A percentile compares a stretch with the other conserved stretches of the same genome.
phyloP scores from a whole-genome alignment of 2,113 vertebrate species.

The Dasyurus viverrinus region DNA sequence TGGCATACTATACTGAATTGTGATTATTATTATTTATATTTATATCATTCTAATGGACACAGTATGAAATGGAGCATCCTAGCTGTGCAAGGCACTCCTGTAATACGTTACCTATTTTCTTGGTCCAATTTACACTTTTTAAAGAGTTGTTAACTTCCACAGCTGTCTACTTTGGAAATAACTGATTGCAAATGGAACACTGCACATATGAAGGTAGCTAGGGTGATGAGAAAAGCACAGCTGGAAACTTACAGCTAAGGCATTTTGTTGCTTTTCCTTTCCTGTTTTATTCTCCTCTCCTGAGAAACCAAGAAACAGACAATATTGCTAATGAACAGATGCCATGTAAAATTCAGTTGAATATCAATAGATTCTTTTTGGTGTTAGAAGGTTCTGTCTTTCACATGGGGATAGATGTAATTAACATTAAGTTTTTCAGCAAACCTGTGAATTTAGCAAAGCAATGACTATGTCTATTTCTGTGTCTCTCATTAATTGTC shows the following conservation, averaged over 20 bases:
- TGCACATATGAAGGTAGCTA: background rate
- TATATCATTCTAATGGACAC: background rate
- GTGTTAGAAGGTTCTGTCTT: constrained; percentile 27
- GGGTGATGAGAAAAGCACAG: constrained; percentile 35
- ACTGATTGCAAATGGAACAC: constrained; percentile 21
- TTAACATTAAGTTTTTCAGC: background rate
- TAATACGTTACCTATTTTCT: constrained; percentile 8
- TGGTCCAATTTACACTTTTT: background rate
- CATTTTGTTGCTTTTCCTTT: constrained; percentile 41
- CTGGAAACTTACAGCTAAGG: background rate
- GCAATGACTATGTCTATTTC: background rate
- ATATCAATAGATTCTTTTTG: constrained; percentile 7
- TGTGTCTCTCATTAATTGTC: background rate
- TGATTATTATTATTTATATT: background rate
- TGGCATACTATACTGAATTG: background rate
- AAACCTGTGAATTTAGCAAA: background rate
- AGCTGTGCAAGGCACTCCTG: constrained; percentile 2
- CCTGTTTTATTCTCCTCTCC: background rate
- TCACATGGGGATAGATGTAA: background rate
- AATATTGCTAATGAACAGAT: constrained; percentile 21
- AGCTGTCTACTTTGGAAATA: background rate
- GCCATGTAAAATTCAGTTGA: constrained; percentile 13
- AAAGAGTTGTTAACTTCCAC: constrained; percentile 27
- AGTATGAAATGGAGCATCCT: background rate
- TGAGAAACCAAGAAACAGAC: constrained; percentile 37